These are phyloP conservation scores for Idaea straminata DNA, from an alignment of 2,888 invertebrate genomes.

Conservation along the genomic window DNA sequence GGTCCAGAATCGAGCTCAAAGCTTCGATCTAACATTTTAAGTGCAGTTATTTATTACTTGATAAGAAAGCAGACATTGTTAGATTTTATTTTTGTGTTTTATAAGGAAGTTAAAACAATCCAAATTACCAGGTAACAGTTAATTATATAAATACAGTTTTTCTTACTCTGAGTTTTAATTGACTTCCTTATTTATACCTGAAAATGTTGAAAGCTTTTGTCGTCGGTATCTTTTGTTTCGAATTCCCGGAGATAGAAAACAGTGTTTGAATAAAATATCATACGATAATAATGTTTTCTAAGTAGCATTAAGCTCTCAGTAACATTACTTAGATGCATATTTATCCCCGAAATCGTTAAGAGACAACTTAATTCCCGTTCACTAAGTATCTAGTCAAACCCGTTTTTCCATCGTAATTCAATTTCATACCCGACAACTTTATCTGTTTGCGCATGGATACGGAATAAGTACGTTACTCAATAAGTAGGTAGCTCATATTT, in stretches of 20 bases:
- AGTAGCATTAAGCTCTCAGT: no score
- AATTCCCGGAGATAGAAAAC: no score
- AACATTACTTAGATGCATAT: no score
- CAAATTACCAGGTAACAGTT: background rate
- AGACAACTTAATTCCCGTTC: background rate
- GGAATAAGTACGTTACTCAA: background rate
- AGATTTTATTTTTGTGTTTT: background rate
- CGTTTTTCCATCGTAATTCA: background rate
- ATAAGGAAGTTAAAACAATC: background rate
- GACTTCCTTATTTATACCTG: background rate
- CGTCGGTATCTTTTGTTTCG: no score
- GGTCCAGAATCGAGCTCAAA: background rate
- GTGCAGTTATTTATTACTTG: background rate
- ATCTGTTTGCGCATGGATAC: background rate
- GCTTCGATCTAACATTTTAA: background rate
- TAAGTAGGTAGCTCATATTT: background rate
- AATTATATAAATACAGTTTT: background rate
- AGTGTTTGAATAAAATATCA: no score
- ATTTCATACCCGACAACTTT: constrained; percentile 1
- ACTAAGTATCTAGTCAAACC: background rate
- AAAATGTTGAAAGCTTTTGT: background rate
- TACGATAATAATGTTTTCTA: no score
- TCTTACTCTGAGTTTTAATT: background rate
- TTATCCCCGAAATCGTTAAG: no score
- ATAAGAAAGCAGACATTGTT: background rate